Conservation (phyloP, 2,888 invertebrate genomes). For the Drosophila neonasuta region DNA sequence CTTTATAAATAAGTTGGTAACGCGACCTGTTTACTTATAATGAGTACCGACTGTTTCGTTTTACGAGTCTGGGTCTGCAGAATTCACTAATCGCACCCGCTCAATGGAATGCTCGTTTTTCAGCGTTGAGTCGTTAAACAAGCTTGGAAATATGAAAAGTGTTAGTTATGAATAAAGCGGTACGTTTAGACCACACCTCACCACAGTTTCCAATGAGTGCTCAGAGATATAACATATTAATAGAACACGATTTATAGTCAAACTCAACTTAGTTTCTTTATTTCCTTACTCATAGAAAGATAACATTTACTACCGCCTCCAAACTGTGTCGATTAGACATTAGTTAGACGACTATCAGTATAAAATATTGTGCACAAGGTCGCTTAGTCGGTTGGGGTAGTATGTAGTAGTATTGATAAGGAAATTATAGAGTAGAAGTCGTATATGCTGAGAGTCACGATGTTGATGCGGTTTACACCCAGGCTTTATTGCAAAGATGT, state of each 20-base stretch:
- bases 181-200: too few species aligned
- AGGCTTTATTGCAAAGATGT: slow-evolving; percentile 18
- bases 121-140: slow-evolving; percentile 6
- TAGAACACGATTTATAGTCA: neutral
- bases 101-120: neutral
- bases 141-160: neutral
- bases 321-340: slow-evolving; percentile 3
- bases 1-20: slow-evolving; percentile 6
- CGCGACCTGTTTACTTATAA: slow-evolving; percentile 6
- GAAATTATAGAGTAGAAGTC: neutral
- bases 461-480: slow-evolving; percentile 9
- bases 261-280: neutral
- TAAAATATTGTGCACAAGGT: slow-evolving; percentile 42
- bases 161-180: neutral
- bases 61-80: neutral
- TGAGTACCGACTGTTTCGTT: slow-evolving; percentile 5
- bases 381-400: slow-evolving; percentile 7
- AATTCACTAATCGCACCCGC: neutral
- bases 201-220: neutral
- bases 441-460: slow-evolving; percentile 13
- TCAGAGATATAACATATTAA: neutral
- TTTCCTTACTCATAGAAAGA: neutral
- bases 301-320: neutral
- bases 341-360: slow-evolving; percentile 14
- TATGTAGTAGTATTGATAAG: slow-evolving; percentile 33